Conservation (phyloP, 2,797 vertebrate species). For the Anguilla megastoma region DNA sequence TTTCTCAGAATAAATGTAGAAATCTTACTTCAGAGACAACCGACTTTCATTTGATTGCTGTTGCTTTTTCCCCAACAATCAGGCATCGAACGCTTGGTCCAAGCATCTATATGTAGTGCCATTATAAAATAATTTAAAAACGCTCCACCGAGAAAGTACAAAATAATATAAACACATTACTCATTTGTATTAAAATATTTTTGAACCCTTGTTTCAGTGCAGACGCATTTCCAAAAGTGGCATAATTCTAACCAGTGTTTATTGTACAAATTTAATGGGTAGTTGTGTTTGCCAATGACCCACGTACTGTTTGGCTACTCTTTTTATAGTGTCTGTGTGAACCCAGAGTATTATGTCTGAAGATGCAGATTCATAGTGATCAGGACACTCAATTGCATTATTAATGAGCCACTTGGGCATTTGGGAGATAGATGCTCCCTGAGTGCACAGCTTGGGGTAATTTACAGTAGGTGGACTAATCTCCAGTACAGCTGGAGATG, state of each 20-base stretch:
- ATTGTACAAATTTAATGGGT: neutral
- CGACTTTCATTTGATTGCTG: constrained; percentile 5
- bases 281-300: neutral
- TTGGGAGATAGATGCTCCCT: too few species aligned
- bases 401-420: neutral
- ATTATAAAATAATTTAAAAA: neutral
- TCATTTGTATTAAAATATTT: neutral
- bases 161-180: neutral
- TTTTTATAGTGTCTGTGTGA: neutral
- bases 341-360: neutral
- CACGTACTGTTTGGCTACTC: neutral
- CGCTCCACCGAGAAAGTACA: constrained; percentile 12
- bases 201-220: neutral
- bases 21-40: neutral
- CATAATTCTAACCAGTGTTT: neutral
- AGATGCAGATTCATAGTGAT: neutral
- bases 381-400: neutral
- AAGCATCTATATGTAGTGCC: constrained; percentile 31
- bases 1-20: too few species aligned
- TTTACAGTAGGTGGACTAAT: too few species aligned
- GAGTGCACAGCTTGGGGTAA: too few species aligned
- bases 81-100: neutral
- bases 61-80: neutral
- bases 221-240: constrained; percentile 20
- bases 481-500: too few species aligned